Evolutionary conservation across 2,797 vertebrate species (phyloP).

Genomic region (Denticeps clupeoides): DNA sequence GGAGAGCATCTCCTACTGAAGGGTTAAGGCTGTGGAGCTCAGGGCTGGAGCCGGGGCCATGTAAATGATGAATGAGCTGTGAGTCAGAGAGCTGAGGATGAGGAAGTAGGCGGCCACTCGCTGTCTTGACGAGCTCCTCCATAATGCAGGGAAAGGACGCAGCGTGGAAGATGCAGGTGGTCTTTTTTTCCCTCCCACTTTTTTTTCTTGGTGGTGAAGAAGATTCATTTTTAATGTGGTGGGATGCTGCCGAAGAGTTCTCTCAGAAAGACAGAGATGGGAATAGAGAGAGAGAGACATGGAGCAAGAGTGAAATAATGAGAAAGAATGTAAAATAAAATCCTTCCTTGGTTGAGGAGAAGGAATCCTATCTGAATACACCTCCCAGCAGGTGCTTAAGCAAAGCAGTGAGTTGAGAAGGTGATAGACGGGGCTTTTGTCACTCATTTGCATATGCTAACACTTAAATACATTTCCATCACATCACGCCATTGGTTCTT

Average conservation of each 20-base stretch:
- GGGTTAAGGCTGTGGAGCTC: slow-evolving; percentile 1
- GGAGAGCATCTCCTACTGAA: not conserved
- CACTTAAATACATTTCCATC: slow-evolving; percentile 22
- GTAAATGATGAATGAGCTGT: slow-evolving; percentile 32
- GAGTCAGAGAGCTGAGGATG: slow-evolving; percentile 11
- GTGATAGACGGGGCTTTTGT: slow-evolving; percentile 2
- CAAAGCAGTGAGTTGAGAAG: slow-evolving; percentile 8
- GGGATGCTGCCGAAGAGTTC: slow-evolving; percentile 4
- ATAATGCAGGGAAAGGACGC: slow-evolving; percentile 29
- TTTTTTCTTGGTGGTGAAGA: slow-evolving; percentile 10
- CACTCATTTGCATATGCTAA: slow-evolving; percentile 15
- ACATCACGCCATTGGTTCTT: slow-evolving; percentile 13
- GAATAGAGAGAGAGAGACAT: no score
- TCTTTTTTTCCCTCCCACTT: slow-evolving; percentile 12
- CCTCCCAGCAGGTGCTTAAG: slow-evolving; percentile 6
- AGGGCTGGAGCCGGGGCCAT: slow-evolving; percentile 7
- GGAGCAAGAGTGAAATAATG: slow-evolving; percentile 4
- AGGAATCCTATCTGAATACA: slow-evolving; percentile 6
- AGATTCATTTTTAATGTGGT: slow-evolving; percentile 29
- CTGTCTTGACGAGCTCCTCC: slow-evolving; percentile 16
- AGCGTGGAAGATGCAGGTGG: slow-evolving; percentile 26
- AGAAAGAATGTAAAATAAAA: slow-evolving; percentile 4
- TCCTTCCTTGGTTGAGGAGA: not conserved
- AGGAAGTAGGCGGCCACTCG: slow-evolving; percentile 10
- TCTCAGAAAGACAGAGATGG: not conserved